Conservation (phyloP, 2,797 vertebrate species). For the Scleropages formosus region DNA sequence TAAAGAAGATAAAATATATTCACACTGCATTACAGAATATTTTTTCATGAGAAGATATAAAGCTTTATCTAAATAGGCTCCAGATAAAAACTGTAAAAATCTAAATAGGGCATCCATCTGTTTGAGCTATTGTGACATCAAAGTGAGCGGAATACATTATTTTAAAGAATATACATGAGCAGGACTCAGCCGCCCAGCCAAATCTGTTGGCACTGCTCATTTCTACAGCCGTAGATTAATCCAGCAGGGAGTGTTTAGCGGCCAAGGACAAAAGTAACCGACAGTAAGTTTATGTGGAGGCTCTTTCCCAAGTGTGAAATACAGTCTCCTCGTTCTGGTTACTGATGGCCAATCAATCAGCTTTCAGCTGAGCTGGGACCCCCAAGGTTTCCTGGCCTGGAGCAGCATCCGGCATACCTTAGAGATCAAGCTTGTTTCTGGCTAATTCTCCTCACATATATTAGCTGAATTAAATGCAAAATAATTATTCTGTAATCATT, state of each 20-base stretch:
- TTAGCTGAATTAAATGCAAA: not conserved
- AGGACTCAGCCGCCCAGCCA: conserved; percentile 27
- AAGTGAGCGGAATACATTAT: conserved; percentile 35
- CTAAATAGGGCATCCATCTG: conserved; percentile 34
- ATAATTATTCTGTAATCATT: not conserved
- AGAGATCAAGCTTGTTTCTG: not conserved
- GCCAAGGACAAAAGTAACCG: conserved; percentile 63
- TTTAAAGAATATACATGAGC: conserved; percentile 38
- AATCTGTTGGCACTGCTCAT: conserved; percentile 32
- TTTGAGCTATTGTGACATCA: conserved; percentile 22
- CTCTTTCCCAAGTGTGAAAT: conserved; percentile 53
- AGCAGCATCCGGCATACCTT: not conserved
- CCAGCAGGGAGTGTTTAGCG: conserved; percentile 37
- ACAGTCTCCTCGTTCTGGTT: conserved; percentile 25
- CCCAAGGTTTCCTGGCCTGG: conserved; percentile 2
- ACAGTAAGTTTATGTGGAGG: conserved; percentile 65
- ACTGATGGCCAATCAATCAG: conserved; percentile 24
- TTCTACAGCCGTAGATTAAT: conserved; percentile 42
- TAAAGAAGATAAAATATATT: too few species aligned
- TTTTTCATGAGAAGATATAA: not conserved
- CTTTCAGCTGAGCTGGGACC: conserved; percentile 25
- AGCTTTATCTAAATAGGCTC: not conserved
- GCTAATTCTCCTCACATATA: not conserved
- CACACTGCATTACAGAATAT: not conserved
- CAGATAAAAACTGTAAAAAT: not conserved